These are phyloP conservation scores for Petrocephalus microphthalmus DNA, from an alignment of 2,113 vertebrate species.

Conservation along the genomic window DNA sequence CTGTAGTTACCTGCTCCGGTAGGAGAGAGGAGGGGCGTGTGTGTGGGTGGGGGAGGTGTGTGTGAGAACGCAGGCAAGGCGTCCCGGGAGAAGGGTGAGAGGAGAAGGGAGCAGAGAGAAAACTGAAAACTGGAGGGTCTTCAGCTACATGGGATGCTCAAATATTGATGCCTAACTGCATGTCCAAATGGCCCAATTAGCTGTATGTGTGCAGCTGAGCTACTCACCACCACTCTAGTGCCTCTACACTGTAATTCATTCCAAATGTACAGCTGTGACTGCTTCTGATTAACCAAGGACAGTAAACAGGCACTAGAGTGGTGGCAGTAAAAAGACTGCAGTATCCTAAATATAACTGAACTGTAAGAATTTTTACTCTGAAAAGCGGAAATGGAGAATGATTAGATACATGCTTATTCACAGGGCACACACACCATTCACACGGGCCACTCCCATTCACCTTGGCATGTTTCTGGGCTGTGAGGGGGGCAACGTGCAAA, in stretches of 20 bases:
- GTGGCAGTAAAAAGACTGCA: too few species aligned
- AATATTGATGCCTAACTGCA: background rate
- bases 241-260: background rate
- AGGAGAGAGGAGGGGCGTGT: conserved; percentile 21
- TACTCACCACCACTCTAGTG: background rate
- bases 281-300: background rate
- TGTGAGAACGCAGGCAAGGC: background rate
- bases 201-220: background rate
- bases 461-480: too few species aligned
- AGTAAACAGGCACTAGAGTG: too few species aligned
- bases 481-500: background rate
- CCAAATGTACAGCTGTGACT: background rate
- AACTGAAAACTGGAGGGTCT: background rate
- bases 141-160: background rate
- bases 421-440: background rate
- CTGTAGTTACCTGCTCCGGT: conserved; percentile 62
- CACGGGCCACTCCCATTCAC: too few species aligned
- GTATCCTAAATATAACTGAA: too few species aligned
- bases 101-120: background rate
- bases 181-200: background rate
- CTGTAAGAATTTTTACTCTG: background rate
- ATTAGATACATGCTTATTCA: background rate
- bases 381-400: background rate
- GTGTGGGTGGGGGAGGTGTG: conserved; percentile 27
- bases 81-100: background rate